Evolutionary conservation across 2,113 vertebrate genomes (phyloP).

Genomic region (Plecotus auritus): DNA sequence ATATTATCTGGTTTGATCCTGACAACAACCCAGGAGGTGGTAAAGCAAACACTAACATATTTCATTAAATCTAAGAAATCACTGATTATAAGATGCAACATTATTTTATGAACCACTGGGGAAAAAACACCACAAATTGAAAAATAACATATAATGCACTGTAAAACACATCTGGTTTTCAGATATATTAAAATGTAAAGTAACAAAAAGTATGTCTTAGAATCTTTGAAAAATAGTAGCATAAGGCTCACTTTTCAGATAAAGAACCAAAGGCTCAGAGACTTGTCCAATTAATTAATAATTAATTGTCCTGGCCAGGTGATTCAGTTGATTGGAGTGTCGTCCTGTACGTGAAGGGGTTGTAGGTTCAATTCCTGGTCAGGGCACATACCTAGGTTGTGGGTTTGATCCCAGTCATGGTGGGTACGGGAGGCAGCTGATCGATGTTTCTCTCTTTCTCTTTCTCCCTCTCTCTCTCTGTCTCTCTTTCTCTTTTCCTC

Average conservation of each 20-base stretch:
- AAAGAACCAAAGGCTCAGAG: neutral
- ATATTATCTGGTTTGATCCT: neutral
- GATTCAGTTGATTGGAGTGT: neutral
- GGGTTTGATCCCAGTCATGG: neutral
- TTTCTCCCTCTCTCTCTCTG: too few species aligned
- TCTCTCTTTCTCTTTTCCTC: neutral
- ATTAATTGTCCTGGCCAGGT: neutral
- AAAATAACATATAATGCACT: neutral
- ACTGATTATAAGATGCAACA: neutral
- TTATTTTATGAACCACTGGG: neutral
- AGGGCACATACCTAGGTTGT: neutral
- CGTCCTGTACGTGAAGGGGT: neutral
- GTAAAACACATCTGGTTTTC: neutral
- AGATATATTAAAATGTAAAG: neutral
- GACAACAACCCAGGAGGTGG: neutral
- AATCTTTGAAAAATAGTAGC: constrained; percentile 6
- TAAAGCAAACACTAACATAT: neutral
- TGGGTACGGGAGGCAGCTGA: neutral
- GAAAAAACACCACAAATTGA: neutral
- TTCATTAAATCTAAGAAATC: neutral
- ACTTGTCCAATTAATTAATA: neutral
- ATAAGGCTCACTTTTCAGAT: neutral
- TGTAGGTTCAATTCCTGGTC: neutral
- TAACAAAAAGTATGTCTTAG: neutral
- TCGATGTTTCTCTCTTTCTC: neutral